These are phyloP conservation scores for Aphodius granarius DNA, from an alignment of 2,888 invertebrate species.

Conservation along the genomic window DNA sequence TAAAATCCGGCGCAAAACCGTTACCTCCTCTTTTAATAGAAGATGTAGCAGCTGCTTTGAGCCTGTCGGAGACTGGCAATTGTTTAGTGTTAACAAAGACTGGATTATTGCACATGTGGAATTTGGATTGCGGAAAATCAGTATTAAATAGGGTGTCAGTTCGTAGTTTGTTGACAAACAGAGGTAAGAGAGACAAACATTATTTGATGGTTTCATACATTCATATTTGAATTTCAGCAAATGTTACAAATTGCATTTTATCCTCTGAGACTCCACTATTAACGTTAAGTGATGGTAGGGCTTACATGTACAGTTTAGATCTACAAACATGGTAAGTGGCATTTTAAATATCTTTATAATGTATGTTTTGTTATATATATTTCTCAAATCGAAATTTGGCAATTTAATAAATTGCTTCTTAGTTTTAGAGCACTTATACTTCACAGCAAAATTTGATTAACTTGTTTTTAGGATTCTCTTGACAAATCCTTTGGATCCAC, in stretches of 20 bases:
- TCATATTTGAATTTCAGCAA: constrained; percentile 50
- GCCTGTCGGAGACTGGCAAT: constrained; percentile 54
- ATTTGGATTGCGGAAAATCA: constrained; percentile 58
- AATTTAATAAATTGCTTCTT: not conserved
- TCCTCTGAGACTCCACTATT: constrained; percentile 74
- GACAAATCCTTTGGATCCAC: constrained; percentile 59
- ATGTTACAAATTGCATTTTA: constrained; percentile 62
- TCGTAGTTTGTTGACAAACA: constrained; percentile 61
- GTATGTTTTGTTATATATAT: not conserved
- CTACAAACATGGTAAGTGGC: constrained; percentile 71
- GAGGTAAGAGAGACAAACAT: constrained; percentile 49
- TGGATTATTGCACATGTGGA: constrained; percentile 62
- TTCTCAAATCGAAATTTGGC: not conserved
- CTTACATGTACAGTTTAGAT: constrained; percentile 79
- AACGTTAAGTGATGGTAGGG: constrained; percentile 81
- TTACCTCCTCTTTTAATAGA: constrained; percentile 61
- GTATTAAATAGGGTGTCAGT: constrained; percentile 62
- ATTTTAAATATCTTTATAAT: constrained; percentile 14
- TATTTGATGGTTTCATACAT: not conserved
- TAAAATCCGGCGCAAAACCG: constrained; percentile 55
- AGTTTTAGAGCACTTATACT: not conserved
- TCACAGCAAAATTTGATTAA: not conserved
- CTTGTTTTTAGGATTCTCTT: constrained; percentile 54
- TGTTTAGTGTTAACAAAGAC: constrained; percentile 61
- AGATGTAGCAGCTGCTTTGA: constrained; percentile 62